A percentile compares a stretch with the other conserved stretches of the same genome.
Evolutionary conservation across 2,888 invertebrate genomes (phyloP).

Genomic region (Imbricaverruca yamaguchii): DNA sequence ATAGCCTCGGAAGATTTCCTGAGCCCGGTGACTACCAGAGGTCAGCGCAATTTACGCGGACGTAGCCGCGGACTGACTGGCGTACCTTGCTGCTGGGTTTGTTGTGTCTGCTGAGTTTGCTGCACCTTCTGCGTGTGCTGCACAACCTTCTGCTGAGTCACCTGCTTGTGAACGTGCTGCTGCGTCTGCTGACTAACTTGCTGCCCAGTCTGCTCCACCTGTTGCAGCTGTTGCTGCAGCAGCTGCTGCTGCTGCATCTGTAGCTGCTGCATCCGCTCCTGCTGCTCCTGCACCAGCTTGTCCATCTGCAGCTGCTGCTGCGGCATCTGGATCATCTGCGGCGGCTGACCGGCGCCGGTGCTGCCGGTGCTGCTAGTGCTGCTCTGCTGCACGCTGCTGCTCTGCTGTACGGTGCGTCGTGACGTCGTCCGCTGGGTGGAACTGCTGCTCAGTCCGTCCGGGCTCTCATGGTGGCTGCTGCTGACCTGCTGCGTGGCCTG

Average conservation of each 20-base stretch:
- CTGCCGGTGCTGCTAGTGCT: background rate
- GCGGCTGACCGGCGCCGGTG: background rate
- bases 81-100: conserved; percentile 11
- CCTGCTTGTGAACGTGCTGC: background rate
- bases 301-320: background rate
- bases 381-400: background rate
- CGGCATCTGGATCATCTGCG: background rate
- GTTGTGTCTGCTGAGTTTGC: background rate
- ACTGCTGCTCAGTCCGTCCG: background rate
- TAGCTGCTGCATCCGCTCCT: background rate
- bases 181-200: background rate
- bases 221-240: too few species aligned
- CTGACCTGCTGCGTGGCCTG: background rate
- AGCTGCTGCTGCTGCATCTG: background rate
- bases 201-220: background rate
- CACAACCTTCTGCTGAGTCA: background rate
- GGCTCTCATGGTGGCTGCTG: background rate
- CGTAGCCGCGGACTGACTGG: background rate
- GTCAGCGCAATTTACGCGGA: too few species aligned
- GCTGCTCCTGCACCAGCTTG: background rate
- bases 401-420: background rate
- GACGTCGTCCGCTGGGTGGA: background rate
- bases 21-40: too few species aligned
- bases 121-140: background rate
- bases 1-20: too few species aligned